phyloP scores from a whole-genome alignment of 2,888 invertebrate genomes.

The Cryptophagus acutangulus region DNA sequence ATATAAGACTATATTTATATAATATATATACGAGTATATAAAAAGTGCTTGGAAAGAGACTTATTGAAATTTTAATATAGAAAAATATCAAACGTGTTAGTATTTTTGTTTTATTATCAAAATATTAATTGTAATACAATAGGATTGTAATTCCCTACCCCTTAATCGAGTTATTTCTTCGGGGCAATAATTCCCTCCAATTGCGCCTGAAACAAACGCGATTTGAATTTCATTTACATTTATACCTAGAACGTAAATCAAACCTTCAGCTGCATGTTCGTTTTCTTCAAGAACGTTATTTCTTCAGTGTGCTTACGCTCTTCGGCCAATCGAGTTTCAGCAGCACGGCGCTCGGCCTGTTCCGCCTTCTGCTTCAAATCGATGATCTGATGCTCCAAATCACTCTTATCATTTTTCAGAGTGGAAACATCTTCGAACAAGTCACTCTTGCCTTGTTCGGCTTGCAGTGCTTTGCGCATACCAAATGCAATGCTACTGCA shows the following conservation, averaged over 20 bases:
- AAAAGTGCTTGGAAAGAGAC: conserved; percentile 32
- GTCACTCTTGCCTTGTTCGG: conserved; percentile 84
- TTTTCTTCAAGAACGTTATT: conserved; percentile 85
- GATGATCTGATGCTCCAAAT: conserved; percentile 58
- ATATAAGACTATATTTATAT: conserved; percentile 23
- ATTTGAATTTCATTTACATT: too few relatives aligned
- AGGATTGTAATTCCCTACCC: too few relatives aligned
- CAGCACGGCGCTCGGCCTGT: conserved; percentile 74
- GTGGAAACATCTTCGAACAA: conserved; percentile 69
- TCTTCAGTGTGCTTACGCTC: conserved; percentile 92
- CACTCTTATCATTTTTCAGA: conserved; percentile 61
- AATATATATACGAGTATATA: conserved; percentile 18
- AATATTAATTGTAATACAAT: too few relatives aligned
- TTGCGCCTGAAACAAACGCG: conserved; percentile 69
- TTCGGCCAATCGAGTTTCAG: conserved; percentile 80
- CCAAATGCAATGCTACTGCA: conserved; percentile 98
- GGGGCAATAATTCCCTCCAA: conserved; percentile 92
- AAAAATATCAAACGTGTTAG: conserved; percentile 25
- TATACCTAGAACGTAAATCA: too few relatives aligned
- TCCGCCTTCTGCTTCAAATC: conserved; percentile 69
- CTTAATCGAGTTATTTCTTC: conserved; percentile 63
- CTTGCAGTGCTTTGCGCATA: conserved; percentile 94
- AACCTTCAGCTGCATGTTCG: conserved; percentile 83
- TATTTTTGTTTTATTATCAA: conserved; percentile 11
- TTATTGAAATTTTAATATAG: conserved; percentile 34